Percentiles rank a stretch among this genome's conserved stretches.
Evolutionary conservation across 2,888 invertebrate species (phyloP).

Genomic region (Cryptocheilus praepositus): DNA sequence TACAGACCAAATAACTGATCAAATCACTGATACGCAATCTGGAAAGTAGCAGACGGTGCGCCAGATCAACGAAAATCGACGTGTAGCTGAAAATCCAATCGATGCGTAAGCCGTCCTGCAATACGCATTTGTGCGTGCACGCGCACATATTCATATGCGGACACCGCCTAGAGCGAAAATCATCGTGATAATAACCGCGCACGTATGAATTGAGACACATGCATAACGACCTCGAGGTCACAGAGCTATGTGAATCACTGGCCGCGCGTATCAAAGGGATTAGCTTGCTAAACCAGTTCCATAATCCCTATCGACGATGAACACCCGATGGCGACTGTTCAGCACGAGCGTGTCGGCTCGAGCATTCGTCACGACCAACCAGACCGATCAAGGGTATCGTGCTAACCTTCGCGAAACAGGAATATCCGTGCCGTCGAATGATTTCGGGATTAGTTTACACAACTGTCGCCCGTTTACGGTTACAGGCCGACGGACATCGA

Average conservation of each 20-base stretch:
- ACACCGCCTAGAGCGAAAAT: too few relatives aligned
- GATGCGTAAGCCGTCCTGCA: background rate
- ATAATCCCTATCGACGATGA: too few relatives aligned
- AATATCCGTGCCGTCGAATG: too few relatives aligned
- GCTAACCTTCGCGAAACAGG: constrained; percentile 1
- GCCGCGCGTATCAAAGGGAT: constrained; percentile 55
- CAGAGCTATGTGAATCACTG: constrained; percentile 52
- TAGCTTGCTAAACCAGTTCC: constrained; percentile 28
- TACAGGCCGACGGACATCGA: too few relatives aligned
- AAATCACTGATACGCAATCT: too few relatives aligned
- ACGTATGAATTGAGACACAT: constrained; percentile 1
- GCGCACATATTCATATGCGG: too few relatives aligned
- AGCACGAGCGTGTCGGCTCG: constrained; percentile 33
- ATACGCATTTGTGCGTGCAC: background rate
- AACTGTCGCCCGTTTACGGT: too few relatives aligned
- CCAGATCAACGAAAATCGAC: background rate
- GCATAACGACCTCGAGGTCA: constrained; percentile 13
- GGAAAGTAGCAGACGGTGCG: constrained; percentile 21
- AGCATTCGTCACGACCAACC: constrained; percentile 42
- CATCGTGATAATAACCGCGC: too few relatives aligned
- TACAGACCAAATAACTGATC: too few relatives aligned
- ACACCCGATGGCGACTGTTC: constrained; percentile 23
- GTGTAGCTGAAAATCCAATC: background rate
- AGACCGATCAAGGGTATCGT: constrained; percentile 37
- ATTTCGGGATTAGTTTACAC: too few relatives aligned